These are phyloP conservation scores for Oncorhynchus kisutch DNA, from an alignment of 2,113 vertebrate genomes.

Conservation along the genomic window DNA sequence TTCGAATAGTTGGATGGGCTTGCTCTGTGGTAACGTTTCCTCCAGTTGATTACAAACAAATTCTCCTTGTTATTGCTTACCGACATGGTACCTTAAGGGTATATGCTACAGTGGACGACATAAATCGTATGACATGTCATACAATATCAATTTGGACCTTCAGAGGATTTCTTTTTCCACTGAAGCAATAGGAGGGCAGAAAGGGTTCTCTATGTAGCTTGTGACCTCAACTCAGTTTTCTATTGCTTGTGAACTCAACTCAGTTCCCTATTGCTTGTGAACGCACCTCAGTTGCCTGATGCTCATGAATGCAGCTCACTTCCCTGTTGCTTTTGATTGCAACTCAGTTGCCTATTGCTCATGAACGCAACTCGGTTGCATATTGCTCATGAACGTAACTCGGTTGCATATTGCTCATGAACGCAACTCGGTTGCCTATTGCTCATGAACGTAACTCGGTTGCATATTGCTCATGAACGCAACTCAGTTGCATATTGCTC, in stretches of 20 bases:
- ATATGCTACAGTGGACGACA: conserved; percentile 48
- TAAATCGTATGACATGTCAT: conserved; percentile 56
- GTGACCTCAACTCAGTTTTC: background rate
- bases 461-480: conserved; percentile 16
- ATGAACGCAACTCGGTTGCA: background rate
- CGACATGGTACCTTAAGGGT: conserved; percentile 47
- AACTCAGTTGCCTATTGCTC: conserved; percentile 31
- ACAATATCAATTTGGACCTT: conserved; percentile 56
- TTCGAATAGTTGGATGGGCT: conserved; percentile 54
- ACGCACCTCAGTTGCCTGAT: conserved; percentile 24
- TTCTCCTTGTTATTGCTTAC: conserved; percentile 58
- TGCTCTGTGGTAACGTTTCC: conserved; percentile 58
- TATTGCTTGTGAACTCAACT: background rate
- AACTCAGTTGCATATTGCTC: background rate
- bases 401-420: conserved; percentile 7
- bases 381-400: background rate
- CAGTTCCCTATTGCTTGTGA: background rate
- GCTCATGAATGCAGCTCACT: conserved; percentile 20
- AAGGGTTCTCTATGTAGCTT: conserved; percentile 47
- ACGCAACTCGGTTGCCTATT: conserved; percentile 17
- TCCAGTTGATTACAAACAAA: conserved; percentile 62
- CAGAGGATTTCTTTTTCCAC: conserved; percentile 49
- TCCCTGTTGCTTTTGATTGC: conserved; percentile 47
- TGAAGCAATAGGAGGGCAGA: conserved; percentile 32
- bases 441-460: conserved; percentile 24